Percentiles rank a stretch among this genome's conserved stretches.
Conservation (phyloP, 2,888 invertebrate genomes). For the Clistopyga incitator region DNA sequence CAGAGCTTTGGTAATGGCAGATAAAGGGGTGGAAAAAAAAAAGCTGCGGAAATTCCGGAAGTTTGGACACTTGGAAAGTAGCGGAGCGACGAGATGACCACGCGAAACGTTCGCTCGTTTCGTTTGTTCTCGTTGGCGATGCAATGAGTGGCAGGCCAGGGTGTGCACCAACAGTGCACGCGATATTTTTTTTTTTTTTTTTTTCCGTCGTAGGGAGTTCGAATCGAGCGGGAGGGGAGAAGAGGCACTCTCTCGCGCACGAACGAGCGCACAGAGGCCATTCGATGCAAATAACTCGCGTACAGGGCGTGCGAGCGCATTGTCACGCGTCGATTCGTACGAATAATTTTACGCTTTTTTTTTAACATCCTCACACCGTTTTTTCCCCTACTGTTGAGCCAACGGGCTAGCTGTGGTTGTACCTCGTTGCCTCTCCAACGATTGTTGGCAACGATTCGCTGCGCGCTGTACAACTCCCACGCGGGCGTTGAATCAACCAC, state of each 20-base stretch:
- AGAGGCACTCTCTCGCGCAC: conserved; percentile 53
- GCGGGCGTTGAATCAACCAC: conserved; percentile 65
- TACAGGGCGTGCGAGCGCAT: conserved; percentile 40
- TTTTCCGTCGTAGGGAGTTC: conserved; percentile 26
- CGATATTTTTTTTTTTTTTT: conserved; percentile 8
- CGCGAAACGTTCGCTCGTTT: conserved; percentile 56
- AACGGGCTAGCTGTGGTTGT: conserved; percentile 11
- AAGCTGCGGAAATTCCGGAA: conserved; percentile 49
- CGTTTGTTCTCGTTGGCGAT: conserved; percentile 60
- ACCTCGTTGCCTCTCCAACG: conserved; percentile 38
- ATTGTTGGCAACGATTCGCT: conserved; percentile 58
- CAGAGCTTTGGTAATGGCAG: neutral
- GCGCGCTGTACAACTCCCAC: conserved; percentile 52
- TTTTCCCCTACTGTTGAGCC: conserved; percentile 1
- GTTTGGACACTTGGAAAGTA: conserved; percentile 58
- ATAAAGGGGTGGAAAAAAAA: conserved; percentile 17
- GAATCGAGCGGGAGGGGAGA: conserved; percentile 36
- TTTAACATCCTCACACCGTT: conserved; percentile 13
- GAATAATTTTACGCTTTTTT: conserved; percentile 64
- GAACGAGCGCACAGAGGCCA: conserved; percentile 64
- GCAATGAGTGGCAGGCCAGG: conserved; percentile 28
- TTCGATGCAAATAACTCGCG: conserved; percentile 67
- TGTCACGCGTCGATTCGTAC: conserved; percentile 67
- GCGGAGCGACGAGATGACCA: conserved; percentile 44
- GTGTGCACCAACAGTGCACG: conserved; percentile 9